Percentiles rank a stretch among this genome's conserved stretches.
Evolutionary conservation across 2,888 invertebrate species (phyloP).

Genomic region (Brachycybe producta): DNA sequence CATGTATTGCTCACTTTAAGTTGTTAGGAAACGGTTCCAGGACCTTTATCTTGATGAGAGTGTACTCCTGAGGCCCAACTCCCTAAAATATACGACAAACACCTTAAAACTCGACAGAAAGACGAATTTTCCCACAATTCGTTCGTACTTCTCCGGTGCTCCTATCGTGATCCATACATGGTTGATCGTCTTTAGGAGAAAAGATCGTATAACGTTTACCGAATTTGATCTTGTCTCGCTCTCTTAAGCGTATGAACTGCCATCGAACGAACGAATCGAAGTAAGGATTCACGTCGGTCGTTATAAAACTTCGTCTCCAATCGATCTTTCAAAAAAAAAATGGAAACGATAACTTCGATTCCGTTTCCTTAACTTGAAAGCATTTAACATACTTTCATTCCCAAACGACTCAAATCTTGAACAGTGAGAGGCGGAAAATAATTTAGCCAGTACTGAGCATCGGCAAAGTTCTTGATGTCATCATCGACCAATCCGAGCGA

Average conservation of each 20-base stretch:
- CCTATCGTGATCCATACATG: conserved; percentile 99
- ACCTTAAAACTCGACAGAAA: neutral
- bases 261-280: conserved; percentile 95
- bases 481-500: conserved; percentile 75
- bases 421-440: conserved; percentile 90
- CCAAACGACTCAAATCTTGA: conserved; percentile 73
- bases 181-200: conserved; percentile 91
- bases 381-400: conserved; percentile 58
- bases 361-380: neutral
- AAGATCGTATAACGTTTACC: conserved; percentile 95
- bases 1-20: conserved; percentile 40
- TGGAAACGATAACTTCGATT: conserved; percentile 16
- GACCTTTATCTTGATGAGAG: conserved; percentile 83
- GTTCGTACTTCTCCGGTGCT: conserved; percentile 61
- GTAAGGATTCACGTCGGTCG: conserved; percentile 94
- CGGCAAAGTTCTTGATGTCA: conserved; percentile 85
- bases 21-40: conserved; percentile 55
- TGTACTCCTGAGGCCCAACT: conserved; percentile 96
- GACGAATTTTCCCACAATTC: neutral
- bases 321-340: conserved; percentile 54
- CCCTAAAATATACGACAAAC: conserved; percentile 43
- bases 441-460: conserved; percentile 83
- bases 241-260: conserved; percentile 81
- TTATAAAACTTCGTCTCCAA: conserved; percentile 96
- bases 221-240: conserved; percentile 79